phyloP scores from a whole-genome alignment of 2,888 invertebrate genomes.

The Agrilus cyanescens region DNA sequence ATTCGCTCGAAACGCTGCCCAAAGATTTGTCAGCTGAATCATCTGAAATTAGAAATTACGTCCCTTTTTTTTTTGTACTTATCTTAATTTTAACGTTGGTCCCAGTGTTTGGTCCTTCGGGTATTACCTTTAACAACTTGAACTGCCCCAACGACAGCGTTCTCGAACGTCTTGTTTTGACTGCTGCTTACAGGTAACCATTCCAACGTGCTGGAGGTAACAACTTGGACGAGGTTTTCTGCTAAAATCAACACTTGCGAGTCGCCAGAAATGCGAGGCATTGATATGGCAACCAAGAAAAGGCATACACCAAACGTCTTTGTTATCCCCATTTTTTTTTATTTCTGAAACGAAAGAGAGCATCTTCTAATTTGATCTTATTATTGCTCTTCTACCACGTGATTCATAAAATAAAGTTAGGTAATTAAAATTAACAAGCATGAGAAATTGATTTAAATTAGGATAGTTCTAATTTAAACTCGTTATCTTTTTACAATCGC shows the following conservation, averaged over 20 bases:
- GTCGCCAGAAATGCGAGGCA: slow-evolving; percentile 14
- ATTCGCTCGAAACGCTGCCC: slow-evolving; percentile 24
- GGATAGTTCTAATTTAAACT: too few relatives aligned
- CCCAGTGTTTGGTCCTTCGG: not conserved
- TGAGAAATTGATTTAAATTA: too few relatives aligned
- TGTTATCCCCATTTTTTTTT: slow-evolving; percentile 5
- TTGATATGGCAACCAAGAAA: slow-evolving; percentile 6
- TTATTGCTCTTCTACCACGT: not conserved
- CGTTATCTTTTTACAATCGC: too few relatives aligned
- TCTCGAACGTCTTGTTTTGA: slow-evolving; percentile 37
- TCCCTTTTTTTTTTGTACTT: not conserved
- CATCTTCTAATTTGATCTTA: slow-evolving; percentile 1
- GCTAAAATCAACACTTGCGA: slow-evolving; percentile 28
- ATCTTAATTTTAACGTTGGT: not conserved
- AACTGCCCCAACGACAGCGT: slow-evolving; percentile 54
- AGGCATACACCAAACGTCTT: slow-evolving; percentile 13
- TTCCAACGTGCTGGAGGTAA: slow-evolving; percentile 68
- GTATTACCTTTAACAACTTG: slow-evolving; percentile 18
- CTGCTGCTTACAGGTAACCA: slow-evolving; percentile 51
- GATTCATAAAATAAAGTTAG: too few relatives aligned
- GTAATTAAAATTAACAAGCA: too few relatives aligned
- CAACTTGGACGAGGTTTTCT: slow-evolving; percentile 46
- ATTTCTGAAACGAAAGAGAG: slow-evolving; percentile 12
- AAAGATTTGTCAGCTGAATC: slow-evolving; percentile 27
- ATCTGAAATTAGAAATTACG: slow-evolving; percentile 10